Conservation (phyloP, 2,888 invertebrate species). For the Drosophila mulleri region DNA sequence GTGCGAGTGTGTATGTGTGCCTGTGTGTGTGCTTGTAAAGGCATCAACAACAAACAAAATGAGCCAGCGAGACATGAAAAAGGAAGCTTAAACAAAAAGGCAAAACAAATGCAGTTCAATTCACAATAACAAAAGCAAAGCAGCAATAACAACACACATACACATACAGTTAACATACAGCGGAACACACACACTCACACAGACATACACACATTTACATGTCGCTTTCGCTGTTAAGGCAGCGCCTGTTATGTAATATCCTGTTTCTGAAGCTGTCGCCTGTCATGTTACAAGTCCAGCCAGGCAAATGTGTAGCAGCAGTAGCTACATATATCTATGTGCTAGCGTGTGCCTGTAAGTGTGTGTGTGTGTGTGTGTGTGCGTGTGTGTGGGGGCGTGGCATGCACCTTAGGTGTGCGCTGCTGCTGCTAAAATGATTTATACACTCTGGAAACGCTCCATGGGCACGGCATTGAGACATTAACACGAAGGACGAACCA, state of each 20-base stretch:
- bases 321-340: slow-evolving; percentile 8
- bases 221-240: slow-evolving; percentile 52
- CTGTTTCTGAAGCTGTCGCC: slow-evolving; percentile 76
- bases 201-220: slow-evolving; percentile 50
- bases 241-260: slow-evolving; percentile 80
- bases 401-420: slow-evolving; percentile 60
- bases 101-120: slow-evolving; percentile 51
- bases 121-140: slow-evolving; percentile 46
- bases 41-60: slow-evolving; percentile 35
- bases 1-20: background rate
- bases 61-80: slow-evolving; percentile 21
- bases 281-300: slow-evolving; percentile 74
- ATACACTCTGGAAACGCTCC: slow-evolving; percentile 57
- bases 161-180: background rate
- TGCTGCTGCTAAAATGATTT: slow-evolving; percentile 72
- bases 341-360: slow-evolving; percentile 12
- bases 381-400: slow-evolving; percentile 71
- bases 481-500: slow-evolving; percentile 62
- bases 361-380: slow-evolving; percentile 16
- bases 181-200: slow-evolving; percentile 3
- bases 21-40: slow-evolving; percentile 23
- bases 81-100: slow-evolving; percentile 35
- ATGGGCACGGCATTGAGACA: slow-evolving; percentile 77
- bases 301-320: slow-evolving; percentile 13
- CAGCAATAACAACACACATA: slow-evolving; percentile 28